Percentiles rank a stretch among this genome's conserved stretches.
Conservation (phyloP, 2,888 invertebrate genomes). For the Lasioglossum leucozonium region DNA sequence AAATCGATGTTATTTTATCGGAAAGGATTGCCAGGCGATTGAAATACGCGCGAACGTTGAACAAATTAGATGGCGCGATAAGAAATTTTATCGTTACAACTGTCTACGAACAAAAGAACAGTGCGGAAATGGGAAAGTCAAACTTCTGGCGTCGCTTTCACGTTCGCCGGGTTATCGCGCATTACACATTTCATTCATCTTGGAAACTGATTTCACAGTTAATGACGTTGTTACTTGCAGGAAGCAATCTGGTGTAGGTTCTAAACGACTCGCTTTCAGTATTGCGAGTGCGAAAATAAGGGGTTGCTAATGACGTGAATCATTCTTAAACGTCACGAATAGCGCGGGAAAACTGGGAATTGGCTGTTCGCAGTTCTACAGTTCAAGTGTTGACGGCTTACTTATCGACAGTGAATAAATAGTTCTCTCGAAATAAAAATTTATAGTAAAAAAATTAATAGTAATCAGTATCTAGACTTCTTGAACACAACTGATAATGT, state of each 20-base stretch:
- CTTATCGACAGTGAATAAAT: no score
- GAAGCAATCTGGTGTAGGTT: not conserved
- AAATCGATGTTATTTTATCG: not conserved
- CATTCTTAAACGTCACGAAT: not conserved
- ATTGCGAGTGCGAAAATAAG: not conserved
- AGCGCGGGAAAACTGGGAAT: not conserved
- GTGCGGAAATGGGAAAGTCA: slow-evolving; percentile 19
- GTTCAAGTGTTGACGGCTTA: not conserved
- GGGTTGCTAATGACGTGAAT: not conserved
- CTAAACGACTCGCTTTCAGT: not conserved
- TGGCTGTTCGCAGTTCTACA: not conserved
- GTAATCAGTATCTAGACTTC: no score
- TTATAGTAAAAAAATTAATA: no score
- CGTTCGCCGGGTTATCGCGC: slow-evolving; percentile 20
- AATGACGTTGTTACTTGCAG: slow-evolving; percentile 30
- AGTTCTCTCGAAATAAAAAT: no score
- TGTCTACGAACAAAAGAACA: slow-evolving; percentile 24
- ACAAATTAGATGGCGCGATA: slow-evolving; percentile 56
- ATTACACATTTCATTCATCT: slow-evolving; percentile 43
- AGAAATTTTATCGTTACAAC: slow-evolving; percentile 50
- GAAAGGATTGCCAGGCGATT: not conserved
- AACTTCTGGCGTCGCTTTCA: slow-evolving; percentile 36
- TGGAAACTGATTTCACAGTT: slow-evolving; percentile 24
- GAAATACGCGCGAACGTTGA: not conserved
- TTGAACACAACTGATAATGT: no score